These are phyloP conservation scores for Linnaemya tessellans DNA, from an alignment of 2,888 invertebrate species.

Conservation along the genomic window DNA sequence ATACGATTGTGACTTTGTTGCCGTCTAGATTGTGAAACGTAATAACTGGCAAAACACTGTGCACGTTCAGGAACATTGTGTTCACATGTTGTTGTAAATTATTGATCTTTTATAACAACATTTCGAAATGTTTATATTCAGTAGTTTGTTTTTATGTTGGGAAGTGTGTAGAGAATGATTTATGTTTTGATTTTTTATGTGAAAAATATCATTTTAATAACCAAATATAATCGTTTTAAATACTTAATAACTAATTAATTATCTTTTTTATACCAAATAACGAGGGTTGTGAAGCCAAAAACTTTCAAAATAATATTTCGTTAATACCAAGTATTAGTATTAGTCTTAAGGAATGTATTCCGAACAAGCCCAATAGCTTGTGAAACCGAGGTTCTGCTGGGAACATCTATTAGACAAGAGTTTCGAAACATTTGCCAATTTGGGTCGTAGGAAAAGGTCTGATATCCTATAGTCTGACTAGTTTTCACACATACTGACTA, in stretches of 20 bases:
- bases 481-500: no score
- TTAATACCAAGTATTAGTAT: no score
- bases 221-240: constrained; percentile 36
- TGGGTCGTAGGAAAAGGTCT: no score
- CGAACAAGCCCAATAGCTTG: no score
- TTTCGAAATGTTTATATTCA: neutral
- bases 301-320: neutral
- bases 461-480: no score
- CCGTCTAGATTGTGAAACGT: neutral
- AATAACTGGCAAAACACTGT: neutral
- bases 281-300: constrained; percentile 7
- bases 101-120: constrained; percentile 12
- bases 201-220: constrained; percentile 4
- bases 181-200: constrained; percentile 21
- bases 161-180: constrained; percentile 44
- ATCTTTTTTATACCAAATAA: neutral
- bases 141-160: neutral
- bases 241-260: constrained; percentile 44
- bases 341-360: no score
- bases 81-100: constrained; percentile 34
- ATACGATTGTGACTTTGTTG: constrained; percentile 50
- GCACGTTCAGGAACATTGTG: neutral
- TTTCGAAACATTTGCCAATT: no score
- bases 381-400: no score
- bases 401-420: no score